Base-by-base conservation (phyloP, 1,140 invertebrate genomes). In the Bombus impatiens region DNA sequence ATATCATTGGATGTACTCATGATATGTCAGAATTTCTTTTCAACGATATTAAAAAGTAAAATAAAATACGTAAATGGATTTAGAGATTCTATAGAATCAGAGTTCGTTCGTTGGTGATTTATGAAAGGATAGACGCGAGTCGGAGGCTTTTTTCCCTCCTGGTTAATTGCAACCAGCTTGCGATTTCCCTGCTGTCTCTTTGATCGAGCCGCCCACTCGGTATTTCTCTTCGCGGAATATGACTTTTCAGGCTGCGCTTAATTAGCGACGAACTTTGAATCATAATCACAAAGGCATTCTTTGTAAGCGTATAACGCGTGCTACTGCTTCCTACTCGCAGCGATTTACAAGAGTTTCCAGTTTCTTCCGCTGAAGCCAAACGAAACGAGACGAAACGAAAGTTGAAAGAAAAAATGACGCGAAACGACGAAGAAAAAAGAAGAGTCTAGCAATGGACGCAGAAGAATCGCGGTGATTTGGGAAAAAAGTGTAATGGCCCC, bases 141-240 rank as follows among this genome's bases (percentile, higher is more conserved):
- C 12, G 9, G 18, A 28, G 35, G 1, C 25, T 62, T 78, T 65
- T 65, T 78, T 78, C n/a, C 35, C 1, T 25, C 13, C n/a, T 12
- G 25, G 35, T 82, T 82, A 82, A 82, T 82, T 82, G 53, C 80
- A 82, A 74, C 28, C 80, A 82, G 47, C 47, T 74, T 82, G 80
- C 62, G n/a, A 82, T 82, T 74, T 59, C 80, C 32, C 13, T 47
- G 59, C 28, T 10, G 28, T 18, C 10, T 28, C 80, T 82, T 82
- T 82, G 80, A 82, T 82, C 32, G 13, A 42, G 6, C 70, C 70
- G 68, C 25, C 65, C 4, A 32, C n/a, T 57, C 5, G 53, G n/a
- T 25, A 42, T 53, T 71, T 37, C 47, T 72, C 67, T 81, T 62
- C 68, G 47, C 3, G 79, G 79, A 82, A 82, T 44, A 62, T 57